Percentiles rank a stretch among this genome's conserved stretches.
phyloP scores from a whole-genome alignment of 2,888 invertebrate genomes.

The Cremastobaeus sp. region DNA sequence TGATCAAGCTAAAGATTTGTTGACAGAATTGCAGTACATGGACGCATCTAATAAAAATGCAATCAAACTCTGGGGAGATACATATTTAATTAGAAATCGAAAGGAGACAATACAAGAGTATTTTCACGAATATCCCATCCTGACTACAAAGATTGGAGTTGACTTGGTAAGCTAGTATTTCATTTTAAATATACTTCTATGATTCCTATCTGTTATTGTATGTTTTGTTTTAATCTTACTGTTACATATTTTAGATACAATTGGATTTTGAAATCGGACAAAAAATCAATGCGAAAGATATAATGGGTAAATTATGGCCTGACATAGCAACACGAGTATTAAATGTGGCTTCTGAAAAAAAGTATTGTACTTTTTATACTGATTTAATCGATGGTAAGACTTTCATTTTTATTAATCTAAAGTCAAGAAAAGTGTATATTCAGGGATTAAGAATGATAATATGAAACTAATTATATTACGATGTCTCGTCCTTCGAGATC shows the following conservation, averaged over 20 bases:
- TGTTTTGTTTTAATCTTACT: too few species aligned
- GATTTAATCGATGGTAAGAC: constrained; percentile 1
- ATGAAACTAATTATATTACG: too few species aligned
- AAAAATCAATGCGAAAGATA: not conserved
- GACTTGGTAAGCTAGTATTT: not conserved
- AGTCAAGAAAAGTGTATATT: too few species aligned
- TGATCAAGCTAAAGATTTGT: too few species aligned
- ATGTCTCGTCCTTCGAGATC: too few species aligned
- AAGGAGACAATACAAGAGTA: not conserved
- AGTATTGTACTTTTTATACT: not conserved
- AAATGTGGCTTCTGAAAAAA: not conserved
- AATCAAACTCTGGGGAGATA: not conserved
- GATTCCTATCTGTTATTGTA: too few species aligned
- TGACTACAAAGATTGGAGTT: not conserved
- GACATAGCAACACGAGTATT: not conserved
- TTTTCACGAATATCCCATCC: not conserved
- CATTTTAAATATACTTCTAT: too few species aligned
- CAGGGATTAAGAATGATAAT: too few species aligned
- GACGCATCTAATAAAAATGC: not conserved
- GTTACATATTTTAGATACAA: too few species aligned
- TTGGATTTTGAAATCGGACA: constrained; percentile 4
- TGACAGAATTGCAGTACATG: too few species aligned
- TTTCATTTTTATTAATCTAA: too few species aligned
- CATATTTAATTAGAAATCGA: not conserved
- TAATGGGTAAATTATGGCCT: constrained; percentile 2